Base-by-base conservation (phyloP, 1,140 invertebrate genomes). In the Copidosoma floridanum region DNA sequence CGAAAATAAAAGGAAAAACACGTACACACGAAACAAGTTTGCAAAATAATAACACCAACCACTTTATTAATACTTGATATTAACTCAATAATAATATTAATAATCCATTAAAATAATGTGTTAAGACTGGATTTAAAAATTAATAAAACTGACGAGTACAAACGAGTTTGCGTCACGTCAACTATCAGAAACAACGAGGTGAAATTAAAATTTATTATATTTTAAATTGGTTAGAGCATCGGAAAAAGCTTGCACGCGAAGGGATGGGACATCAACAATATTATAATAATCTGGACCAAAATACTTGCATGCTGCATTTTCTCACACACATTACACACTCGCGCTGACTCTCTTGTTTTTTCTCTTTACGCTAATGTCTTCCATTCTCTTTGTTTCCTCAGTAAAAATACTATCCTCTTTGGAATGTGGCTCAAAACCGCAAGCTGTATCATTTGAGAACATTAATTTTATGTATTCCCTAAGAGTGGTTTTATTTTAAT, bases 231-330 rank as follows among this genome's bases (percentile, higher is more conserved):
- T n/a, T n/a, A n/a, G n/a, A n/a, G n/a, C n/a, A n/a, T n/a, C n/a
- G n/a, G n/a, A n/a, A n/a, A n/a, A n/a, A n/a, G n/a, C n/a, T n/a
- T n/a, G n/a, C n/a, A 66, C 65, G 65, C 43, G 44, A 66, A 55
- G 40, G 35, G 3, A 37, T 40, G 57, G 57, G 53, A 62, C 27
- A 46, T 26, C 18, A 57, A 29, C 57, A 26, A 58, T 62, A 27
- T 23, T 38, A 3, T 38, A 4, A 37, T n/a, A 48, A 63, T 55
- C 48, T 51, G 43, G 35, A 63, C 52, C 27, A 54, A 63, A 63
- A n/a, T n/a, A 60, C 38, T 67, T 64, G 68, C 70, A 68, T 68
- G 66, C 62, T 71, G 61, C 68, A 71, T 71, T 59, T 57, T 64
- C 52, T 54, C 46, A 68, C 29, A 61, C 0, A 32, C 29, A 32